Percentiles rank a stretch among this genome's conserved stretches.
Evolutionary conservation across 2,888 invertebrate species (phyloP).

Genomic region (Mythimna impura): DNA sequence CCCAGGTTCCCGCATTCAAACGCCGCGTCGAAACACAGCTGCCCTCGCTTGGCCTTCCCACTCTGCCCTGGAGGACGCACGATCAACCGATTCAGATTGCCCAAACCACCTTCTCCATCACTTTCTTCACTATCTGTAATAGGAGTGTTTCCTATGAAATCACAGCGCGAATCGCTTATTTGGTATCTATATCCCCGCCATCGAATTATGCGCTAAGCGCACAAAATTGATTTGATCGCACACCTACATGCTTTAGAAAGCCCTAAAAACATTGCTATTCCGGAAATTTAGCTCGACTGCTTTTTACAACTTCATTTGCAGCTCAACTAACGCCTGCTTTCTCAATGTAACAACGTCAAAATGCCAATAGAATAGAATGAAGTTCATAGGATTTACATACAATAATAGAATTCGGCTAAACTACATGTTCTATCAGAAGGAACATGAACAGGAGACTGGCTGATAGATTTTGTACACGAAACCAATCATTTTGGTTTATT

Average conservation of each 20-base stretch:
- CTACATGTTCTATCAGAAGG: constrained; percentile 44
- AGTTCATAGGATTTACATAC: constrained; percentile 38
- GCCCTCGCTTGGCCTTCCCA: constrained; percentile 98
- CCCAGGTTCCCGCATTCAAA: constrained; percentile 99
- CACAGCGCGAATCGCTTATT: not conserved
- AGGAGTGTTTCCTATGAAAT: not conserved
- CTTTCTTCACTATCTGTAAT: constrained; percentile 96
- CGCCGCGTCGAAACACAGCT: constrained; percentile 98
- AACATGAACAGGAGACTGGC: constrained; percentile 23
- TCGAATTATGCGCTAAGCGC: not conserved
- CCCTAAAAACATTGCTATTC: constrained; percentile 46
- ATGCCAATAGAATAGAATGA: constrained; percentile 23
- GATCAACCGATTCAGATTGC: constrained; percentile 97
- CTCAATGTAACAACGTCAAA: constrained; percentile 31
- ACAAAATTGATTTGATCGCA: constrained; percentile 11
- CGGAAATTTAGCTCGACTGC: constrained; percentile 5
- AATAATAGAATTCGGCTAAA: constrained; percentile 41
- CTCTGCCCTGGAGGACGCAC: constrained; percentile 97
- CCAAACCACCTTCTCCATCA: constrained; percentile 97
- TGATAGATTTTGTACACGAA: constrained; percentile 41
- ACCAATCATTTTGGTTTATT: constrained; percentile 1
- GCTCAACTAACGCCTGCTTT: constrained; percentile 15
- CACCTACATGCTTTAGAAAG: constrained; percentile 47
- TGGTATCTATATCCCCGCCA: not conserved
- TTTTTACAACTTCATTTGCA: constrained; percentile 20